Percentiles rank a stretch among this genome's conserved stretches.
Conservation (phyloP, 2,888 invertebrate species). For the Eupithecia insigniata region DNA sequence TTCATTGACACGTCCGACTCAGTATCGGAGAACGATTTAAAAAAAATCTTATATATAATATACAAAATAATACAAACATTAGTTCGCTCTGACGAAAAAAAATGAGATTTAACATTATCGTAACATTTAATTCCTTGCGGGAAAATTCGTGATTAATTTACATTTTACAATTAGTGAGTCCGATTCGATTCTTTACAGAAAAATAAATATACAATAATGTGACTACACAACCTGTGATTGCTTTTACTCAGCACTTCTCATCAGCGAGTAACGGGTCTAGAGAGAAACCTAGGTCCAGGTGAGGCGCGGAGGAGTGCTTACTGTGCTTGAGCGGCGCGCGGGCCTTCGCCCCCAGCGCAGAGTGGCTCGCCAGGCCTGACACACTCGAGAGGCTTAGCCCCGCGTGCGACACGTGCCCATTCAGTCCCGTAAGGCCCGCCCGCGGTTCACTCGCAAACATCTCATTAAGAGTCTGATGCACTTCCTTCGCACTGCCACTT, state of each 20-base stretch:
- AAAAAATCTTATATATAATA: constrained; percentile 83
- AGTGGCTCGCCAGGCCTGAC: constrained; percentile 43
- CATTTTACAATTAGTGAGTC: constrained; percentile 67
- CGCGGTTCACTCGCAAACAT: constrained; percentile 64
- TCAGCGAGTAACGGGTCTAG: constrained; percentile 79
- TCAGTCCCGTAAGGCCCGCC: constrained; percentile 57
- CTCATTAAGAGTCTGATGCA: constrained; percentile 67
- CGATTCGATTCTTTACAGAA: constrained; percentile 74
- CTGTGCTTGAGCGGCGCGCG: constrained; percentile 54
- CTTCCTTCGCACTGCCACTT: constrained; percentile 48
- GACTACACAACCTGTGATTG: constrained; percentile 78
- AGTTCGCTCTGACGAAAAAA: constrained; percentile 70
- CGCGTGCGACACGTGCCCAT: constrained; percentile 58
- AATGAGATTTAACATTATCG: constrained; percentile 77
- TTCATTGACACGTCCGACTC: constrained; percentile 65
- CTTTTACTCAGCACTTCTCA: constrained; percentile 77
- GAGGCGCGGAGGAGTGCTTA: constrained; percentile 60
- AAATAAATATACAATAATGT: constrained; percentile 81
- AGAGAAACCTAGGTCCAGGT: constrained; percentile 74
- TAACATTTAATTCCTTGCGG: constrained; percentile 69
- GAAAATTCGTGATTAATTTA: constrained; percentile 74
- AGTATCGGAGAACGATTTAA: constrained; percentile 66
- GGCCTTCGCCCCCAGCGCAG: constrained; percentile 37
- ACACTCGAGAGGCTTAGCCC: not conserved
- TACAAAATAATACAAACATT: constrained; percentile 84